Percentiles rank a stretch among this genome's conserved stretches.
Evolutionary conservation across 2,797 vertebrate genomes (phyloP).

Genomic region (Pseudocheirus occidentalis): DNA sequence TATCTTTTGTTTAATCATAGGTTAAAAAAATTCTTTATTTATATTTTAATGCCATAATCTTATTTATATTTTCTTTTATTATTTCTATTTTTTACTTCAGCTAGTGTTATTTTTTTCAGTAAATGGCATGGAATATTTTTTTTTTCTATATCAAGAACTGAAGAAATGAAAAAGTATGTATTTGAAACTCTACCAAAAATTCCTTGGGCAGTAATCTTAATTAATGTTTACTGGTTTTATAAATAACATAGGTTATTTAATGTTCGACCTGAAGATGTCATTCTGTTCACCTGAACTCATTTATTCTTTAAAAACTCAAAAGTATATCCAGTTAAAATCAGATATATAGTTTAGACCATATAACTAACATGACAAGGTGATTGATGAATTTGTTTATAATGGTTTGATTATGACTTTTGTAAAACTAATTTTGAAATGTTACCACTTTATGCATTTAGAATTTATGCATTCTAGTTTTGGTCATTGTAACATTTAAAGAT

Average conservation of each 20-base stretch:
- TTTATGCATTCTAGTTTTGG: not conserved
- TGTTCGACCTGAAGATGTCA: not conserved
- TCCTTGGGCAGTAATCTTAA: slow-evolving; percentile 48
- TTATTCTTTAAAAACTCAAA: not conserved
- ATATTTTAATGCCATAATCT: slow-evolving; percentile 31
- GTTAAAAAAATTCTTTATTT: slow-evolving; percentile 55
- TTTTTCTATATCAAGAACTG: not conserved
- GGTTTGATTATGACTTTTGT: not conserved
- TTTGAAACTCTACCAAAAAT: slow-evolving; percentile 49
- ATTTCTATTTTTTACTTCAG: slow-evolving; percentile 67
- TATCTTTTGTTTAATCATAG: slow-evolving; percentile 72
- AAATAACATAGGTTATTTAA: not conserved
- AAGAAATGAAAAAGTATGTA: slow-evolving; percentile 7
- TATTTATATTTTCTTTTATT: slow-evolving; percentile 55
- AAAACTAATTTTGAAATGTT: not conserved
- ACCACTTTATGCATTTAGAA: not conserved
- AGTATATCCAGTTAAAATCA: not conserved
- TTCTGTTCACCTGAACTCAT: not conserved
- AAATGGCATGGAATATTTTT: slow-evolving; percentile 52
- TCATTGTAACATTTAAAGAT: not conserved
- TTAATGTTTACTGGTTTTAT: not conserved
- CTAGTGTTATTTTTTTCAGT: slow-evolving; percentile 52
- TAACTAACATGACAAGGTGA: not conserved
- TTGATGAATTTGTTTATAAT: not conserved
- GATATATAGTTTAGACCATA: not conserved